Percentiles rank a stretch among this genome's conserved stretches.
These are phyloP conservation scores for Drosophila mojavensis DNA, from an alignment of 1,140 invertebrate genomes.

Conservation along the genomic window DNA sequence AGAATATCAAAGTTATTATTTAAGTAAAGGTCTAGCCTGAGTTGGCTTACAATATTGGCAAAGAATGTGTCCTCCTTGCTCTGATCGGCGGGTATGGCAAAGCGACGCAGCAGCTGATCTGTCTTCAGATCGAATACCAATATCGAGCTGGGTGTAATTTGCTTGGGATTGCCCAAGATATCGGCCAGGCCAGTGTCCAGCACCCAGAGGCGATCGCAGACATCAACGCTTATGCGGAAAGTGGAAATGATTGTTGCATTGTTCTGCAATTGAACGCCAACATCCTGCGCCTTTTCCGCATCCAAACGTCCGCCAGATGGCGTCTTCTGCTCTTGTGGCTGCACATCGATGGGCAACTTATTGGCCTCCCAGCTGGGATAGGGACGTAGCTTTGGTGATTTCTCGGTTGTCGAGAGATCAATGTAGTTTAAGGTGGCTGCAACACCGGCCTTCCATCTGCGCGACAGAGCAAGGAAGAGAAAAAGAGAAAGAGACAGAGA, in stretches of 20 bases:
- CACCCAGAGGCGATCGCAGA: slow-evolving; percentile 90
- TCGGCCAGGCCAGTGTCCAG: slow-evolving; percentile 90
- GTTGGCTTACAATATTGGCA: slow-evolving; percentile 87
- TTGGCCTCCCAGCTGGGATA: slow-evolving; percentile 89
- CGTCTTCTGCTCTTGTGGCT: slow-evolving; percentile 61
- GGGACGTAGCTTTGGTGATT: slow-evolving; percentile 87
- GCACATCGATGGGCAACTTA: slow-evolving; percentile 85
- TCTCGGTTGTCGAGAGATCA: slow-evolving; percentile 85
- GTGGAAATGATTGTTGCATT: slow-evolving; percentile 88
- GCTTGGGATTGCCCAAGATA: slow-evolving; percentile 87
- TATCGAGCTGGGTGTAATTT: slow-evolving; percentile 87
- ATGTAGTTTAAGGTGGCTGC: slow-evolving; percentile 90
- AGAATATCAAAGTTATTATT: not conserved
- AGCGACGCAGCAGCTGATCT: slow-evolving; percentile 87
- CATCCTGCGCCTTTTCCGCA: slow-evolving; percentile 72
- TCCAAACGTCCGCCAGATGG: slow-evolving; percentile 74
- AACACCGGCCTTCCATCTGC: slow-evolving; percentile 90
- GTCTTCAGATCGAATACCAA: slow-evolving; percentile 91
- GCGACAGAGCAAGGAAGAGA: not conserved
- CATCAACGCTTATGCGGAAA: slow-evolving; percentile 88
- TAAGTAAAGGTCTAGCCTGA: not conserved
- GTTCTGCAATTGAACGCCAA: slow-evolving; percentile 82
- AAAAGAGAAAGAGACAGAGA: no score
- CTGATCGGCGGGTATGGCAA: slow-evolving; percentile 87
- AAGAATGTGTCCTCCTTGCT: slow-evolving; percentile 89